These are phyloP conservation scores for human (Homo sapiens) DNA, from an alignment of 2,113 vertebrate species.

Conservation along the genomic window DNA sequence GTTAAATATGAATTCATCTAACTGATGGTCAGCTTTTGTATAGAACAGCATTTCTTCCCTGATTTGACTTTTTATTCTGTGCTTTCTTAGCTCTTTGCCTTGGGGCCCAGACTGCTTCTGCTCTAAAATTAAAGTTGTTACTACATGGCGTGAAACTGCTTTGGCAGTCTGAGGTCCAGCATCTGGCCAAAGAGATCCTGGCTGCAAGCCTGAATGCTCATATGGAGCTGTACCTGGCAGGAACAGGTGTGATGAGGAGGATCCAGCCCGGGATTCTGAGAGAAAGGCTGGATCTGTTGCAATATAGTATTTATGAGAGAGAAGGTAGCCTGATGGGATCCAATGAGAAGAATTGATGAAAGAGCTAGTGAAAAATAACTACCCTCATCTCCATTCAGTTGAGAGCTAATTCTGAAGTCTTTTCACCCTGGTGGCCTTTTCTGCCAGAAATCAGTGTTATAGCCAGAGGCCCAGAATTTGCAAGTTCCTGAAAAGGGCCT, in stretches of 20 bases:
- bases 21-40: neutral
- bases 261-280: neutral
- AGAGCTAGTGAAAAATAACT: neutral
- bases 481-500: neutral
- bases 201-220: neutral
- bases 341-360: neutral
- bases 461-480: neutral
- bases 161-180: neutral
- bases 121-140: neutral
- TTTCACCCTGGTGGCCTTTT: neutral
- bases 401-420: neutral
- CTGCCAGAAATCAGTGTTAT: neutral
- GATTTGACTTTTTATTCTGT: neutral
- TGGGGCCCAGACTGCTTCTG: neutral
- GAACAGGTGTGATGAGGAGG: neutral
- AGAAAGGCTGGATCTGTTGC: neutral
- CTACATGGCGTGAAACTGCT: neutral
- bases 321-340: neutral
- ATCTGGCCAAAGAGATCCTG: neutral
- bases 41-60: neutral
- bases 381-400: neutral
- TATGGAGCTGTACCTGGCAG: neutral
- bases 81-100: neutral
- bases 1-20: neutral
- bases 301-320: neutral